Evolutionary conservation across 2,797 vertebrate genomes (phyloP), one percentile per base, ranked within the genome.

Genomic region (Limosa lapponica): DNA sequence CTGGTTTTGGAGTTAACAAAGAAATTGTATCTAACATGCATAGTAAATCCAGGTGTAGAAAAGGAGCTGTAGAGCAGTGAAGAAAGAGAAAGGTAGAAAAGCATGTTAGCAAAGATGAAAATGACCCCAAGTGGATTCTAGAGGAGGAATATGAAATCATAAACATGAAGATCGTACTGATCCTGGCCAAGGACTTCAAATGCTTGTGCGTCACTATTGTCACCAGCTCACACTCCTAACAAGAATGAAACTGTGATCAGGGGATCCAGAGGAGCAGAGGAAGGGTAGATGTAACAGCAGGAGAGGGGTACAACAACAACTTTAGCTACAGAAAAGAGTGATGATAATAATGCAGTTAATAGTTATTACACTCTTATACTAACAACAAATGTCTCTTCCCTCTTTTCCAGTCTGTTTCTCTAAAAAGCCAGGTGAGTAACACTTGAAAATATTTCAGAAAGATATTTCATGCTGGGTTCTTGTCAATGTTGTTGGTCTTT

Each of bases 121-220:
- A 24, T 66, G 0, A 27, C 10, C 22, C 46, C 19, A 49, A 43
- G 30, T 58, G 25, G 37, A 73, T 62, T 22, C 23, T 16, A 39
- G 32, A 61, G 23, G 8, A 65, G 13, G 12, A 14, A 30, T 19
- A 87, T 16, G 25, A 73, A 64, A 22, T 48, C 19, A 5, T 37
- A 44, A 82, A 58, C 3, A 0, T 22, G 8, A 72, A 17, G n/a
- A 49, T 65, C 0, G 0, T 44, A 28, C 13, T 72, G 37, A 10
- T 91, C 30, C 10, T 72, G 48, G 13, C 48, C 14, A 27, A 48
- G n/a, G 36, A 25, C 36, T 75, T 46, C 34, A 65, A 27, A 20
- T 71, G 52, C 48, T 70, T 23, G 10, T 5, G 34, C 43, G 24
- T 57, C 27, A 3, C 22, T 36, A 14, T 24, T 66, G 23, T 2